Conservation (phyloP, 2,113 vertebrate species). For the Vombatus ursinus region DNA sequence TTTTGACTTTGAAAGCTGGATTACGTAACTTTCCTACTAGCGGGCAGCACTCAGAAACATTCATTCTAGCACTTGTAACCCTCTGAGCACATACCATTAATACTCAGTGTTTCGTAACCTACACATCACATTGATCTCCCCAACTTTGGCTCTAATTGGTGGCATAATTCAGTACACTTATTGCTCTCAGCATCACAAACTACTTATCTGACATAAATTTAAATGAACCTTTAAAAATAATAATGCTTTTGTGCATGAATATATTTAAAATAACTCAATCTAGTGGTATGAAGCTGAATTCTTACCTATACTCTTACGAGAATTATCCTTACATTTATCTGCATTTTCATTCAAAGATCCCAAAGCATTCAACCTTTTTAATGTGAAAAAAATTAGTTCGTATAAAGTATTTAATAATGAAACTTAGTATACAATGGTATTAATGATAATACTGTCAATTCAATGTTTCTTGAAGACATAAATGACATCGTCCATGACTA, state of each 20-base stretch:
- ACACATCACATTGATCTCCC: neutral
- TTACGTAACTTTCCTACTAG: conserved; percentile 79
- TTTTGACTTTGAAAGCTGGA: conserved; percentile 70
- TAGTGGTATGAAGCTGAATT: conserved; percentile 50
- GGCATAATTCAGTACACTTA: conserved; percentile 26
- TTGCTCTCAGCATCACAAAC: neutral
- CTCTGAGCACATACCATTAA: conserved; percentile 35
- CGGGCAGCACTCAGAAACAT: conserved; percentile 65
- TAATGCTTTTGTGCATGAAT: conserved; percentile 48
- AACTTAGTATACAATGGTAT: conserved; percentile 40
- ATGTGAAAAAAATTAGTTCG: conserved; percentile 46
- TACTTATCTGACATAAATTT: conserved; percentile 46
- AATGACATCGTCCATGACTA: conserved; percentile 61
- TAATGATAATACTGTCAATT: conserved; percentile 65
- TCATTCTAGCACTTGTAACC: conserved; percentile 55
- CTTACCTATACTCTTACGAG: conserved; percentile 38
- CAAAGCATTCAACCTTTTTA: conserved; percentile 20
- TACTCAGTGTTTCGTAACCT: conserved; percentile 55
- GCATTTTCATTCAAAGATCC: conserved; percentile 49
- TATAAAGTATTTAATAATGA: conserved; percentile 37
- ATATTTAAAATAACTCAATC: conserved; percentile 43
- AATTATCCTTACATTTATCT: conserved; percentile 40
- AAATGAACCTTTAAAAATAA: conserved; percentile 49
- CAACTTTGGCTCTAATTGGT: conserved; percentile 27
- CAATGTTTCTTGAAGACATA: conserved; percentile 69